These are phyloP conservation scores for Sebastes goodei DNA, from an alignment of 2,797 vertebrate genomes.

Conservation along the genomic window DNA sequence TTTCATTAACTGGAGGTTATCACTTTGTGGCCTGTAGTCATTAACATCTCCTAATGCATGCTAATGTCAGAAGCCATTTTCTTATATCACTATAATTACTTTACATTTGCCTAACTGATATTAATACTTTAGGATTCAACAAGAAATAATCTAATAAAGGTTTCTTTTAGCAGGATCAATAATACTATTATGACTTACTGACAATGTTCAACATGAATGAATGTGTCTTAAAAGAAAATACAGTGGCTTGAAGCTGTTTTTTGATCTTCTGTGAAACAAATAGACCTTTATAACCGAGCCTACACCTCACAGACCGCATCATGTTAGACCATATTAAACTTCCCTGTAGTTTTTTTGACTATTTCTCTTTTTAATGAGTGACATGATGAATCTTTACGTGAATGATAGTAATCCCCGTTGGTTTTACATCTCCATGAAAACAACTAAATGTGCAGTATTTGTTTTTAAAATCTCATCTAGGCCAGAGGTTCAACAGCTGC, in stretches of 20 bases:
- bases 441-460: neutral
- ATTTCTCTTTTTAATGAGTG: neutral
- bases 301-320: neutral
- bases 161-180: neutral
- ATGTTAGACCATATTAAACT: neutral
- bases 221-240: neutral
- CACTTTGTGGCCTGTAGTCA: neutral
- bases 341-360: neutral
- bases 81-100: neutral
- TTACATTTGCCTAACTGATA: neutral
- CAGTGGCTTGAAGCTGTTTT: neutral
- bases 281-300: neutral
- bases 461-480: neutral
- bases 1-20: neutral
- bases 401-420: neutral
- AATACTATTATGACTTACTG: neutral
- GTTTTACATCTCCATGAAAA: neutral
- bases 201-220: neutral
- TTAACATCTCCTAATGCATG: neutral
- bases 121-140: neutral
- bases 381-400: neutral
- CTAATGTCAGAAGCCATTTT: neutral
- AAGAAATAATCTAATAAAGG: neutral
- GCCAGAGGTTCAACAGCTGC: neutral
- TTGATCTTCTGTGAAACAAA: neutral